phyloP scores from a whole-genome alignment of 30 jellyfish, hydroid and myxozoan species.

The Aurelia sp. region DNA sequence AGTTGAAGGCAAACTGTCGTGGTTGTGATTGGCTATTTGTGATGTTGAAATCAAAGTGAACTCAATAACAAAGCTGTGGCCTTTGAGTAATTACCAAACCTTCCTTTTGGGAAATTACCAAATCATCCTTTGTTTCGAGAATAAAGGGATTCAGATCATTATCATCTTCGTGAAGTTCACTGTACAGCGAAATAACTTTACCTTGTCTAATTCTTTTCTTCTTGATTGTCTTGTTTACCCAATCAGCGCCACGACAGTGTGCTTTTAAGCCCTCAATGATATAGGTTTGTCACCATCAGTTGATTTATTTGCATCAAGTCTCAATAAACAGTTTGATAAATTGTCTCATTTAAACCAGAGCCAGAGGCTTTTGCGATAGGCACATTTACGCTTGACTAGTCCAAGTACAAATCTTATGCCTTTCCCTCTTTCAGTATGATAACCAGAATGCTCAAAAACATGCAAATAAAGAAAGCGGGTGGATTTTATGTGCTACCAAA shows the following conservation, averaged over 20 bases:
- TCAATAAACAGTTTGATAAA: slow-evolving; percentile 5
- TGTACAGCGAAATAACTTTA: no score
- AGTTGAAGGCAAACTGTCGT: no score
- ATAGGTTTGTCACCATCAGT: not conserved
- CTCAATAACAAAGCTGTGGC: no score
- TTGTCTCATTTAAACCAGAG: slow-evolving; percentile 40
- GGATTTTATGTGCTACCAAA: not conserved
- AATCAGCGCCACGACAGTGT: not conserved
- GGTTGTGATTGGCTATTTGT: no score
- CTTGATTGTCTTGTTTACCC: no score
- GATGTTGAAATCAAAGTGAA: no score
- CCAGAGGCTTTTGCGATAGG: slow-evolving; percentile 39
- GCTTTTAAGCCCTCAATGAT: not conserved
- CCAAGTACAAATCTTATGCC: not conserved
- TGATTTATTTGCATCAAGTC: slow-evolving; percentile 50
- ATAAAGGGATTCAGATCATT: no score
- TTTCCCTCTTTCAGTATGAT: slow-evolving; percentile 28
- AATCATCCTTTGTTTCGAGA: no score
- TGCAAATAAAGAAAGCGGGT: not conserved
- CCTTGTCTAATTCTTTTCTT: no score
- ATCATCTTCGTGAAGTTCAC: no score
- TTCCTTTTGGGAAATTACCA: no score
- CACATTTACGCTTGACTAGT: slow-evolving; percentile 21
- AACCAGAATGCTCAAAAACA: slow-evolving; percentile 12
- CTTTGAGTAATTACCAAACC: no score